Conservation (phyloP, 2,888 invertebrate species). For the Alentia gelatinosa region DNA sequence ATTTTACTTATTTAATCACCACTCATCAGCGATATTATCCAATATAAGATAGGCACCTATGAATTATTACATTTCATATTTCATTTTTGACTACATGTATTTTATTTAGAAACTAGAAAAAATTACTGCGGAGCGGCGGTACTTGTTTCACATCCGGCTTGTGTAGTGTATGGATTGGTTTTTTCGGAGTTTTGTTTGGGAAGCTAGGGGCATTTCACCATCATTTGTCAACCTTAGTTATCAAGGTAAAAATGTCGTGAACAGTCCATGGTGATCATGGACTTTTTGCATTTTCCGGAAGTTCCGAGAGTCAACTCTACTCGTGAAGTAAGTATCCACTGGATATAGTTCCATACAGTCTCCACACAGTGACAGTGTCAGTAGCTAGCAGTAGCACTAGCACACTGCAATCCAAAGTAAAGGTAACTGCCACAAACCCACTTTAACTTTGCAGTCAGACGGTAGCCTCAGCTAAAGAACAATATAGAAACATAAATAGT, state of each 20-base stretch:
- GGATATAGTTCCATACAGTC: too few species aligned
- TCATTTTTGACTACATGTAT: not conserved
- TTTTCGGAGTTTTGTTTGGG: not conserved
- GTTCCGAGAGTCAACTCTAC: conserved; percentile 10
- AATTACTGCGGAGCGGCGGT: not conserved
- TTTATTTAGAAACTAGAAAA: not conserved
- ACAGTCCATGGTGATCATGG: conserved; percentile 16
- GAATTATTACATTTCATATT: not conserved
- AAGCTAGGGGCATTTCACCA: not conserved
- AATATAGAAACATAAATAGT: too few species aligned
- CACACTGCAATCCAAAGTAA: too few species aligned
- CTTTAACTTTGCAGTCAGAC: too few species aligned
- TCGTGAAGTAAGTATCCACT: too few species aligned
- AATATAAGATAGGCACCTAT: too few species aligned
- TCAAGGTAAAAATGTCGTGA: not conserved
- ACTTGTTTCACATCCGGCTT: not conserved
- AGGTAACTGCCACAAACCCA: too few species aligned
- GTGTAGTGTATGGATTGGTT: not conserved
- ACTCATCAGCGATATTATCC: too few species aligned
- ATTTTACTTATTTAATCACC: too few species aligned
- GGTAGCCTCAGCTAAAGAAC: too few species aligned
- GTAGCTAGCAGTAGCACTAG: too few species aligned
- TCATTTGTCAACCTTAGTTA: not conserved
- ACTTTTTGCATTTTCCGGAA: conserved; percentile 49
- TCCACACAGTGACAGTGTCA: too few species aligned